Percentiles rank a stretch among this genome's conserved stretches.
Conservation (phyloP, 1,140 invertebrate genomes). For the Trichoplusia ni region DNA sequence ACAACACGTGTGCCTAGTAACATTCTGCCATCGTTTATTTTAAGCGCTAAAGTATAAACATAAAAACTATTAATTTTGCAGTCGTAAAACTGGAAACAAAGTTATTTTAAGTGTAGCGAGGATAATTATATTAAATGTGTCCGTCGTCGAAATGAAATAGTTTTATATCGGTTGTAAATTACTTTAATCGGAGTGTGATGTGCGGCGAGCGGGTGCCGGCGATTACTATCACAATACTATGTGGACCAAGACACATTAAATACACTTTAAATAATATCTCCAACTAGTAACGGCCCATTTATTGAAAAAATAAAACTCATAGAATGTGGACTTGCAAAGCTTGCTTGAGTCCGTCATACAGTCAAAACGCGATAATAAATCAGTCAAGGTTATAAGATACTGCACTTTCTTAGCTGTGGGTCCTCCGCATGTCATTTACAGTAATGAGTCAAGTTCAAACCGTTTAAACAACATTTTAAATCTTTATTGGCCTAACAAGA, state of each 20-base stretch:
- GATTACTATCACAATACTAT: constrained; percentile 33
- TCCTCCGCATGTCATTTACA: no score
- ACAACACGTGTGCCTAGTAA: background rate
- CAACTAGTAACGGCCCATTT: no score
- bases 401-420: no score
- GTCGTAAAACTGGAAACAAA: constrained; percentile 51
- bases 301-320: no score
- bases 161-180: constrained; percentile 74
- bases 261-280: constrained; percentile 2
- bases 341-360: no score
- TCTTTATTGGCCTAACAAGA: background rate
- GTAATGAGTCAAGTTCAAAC: background rate
- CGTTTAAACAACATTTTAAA: background rate
- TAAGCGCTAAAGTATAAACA: constrained; percentile 11
- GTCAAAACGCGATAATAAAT: background rate
- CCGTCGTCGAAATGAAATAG: constrained; percentile 58
- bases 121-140: constrained; percentile 68
- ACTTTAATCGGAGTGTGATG: constrained; percentile 57
- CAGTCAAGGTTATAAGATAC: constrained; percentile 9
- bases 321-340: no score
- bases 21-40: background rate
- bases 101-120: constrained; percentile 63
- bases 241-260: constrained; percentile 21
- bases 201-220: background rate
- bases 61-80: constrained; percentile 26